Base-by-base conservation (phyloP, 2,797 vertebrate species). In the Dermochelys coriacea region DNA sequence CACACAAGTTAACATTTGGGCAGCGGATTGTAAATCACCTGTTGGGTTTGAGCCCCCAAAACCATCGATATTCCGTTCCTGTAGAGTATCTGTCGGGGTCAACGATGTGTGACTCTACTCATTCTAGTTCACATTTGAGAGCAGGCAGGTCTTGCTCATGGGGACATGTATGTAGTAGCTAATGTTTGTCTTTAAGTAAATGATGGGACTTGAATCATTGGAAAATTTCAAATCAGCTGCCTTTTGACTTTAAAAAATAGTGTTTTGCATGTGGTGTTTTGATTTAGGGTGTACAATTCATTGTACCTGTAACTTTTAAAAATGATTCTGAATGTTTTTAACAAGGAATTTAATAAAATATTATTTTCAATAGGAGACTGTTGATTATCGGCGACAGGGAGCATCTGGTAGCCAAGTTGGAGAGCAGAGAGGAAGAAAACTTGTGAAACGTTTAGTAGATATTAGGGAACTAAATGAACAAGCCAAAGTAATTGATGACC, bases 381-480 rank as follows among this genome's bases (percentile, higher is more conserved):
- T 98, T 92, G 99, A 99, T 96, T 98, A 98, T 92, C 98, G 99
- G 55, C 98, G 99, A 89, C 98, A 98, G 96, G 98, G 98, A 95
- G 59, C 96, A 37, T 97, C 98, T 94, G 98, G 98, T 54, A 98
- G 98, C 98, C 99, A 99, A 93, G 96, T 97, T 59, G 98, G 98
- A 50, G 99, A 99, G 9, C 98, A 98, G 15, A 98, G 99, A 84
- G 99, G 99, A 93, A 98, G 99, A 92, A 99, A 99, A 96, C 98
- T 99, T 86, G 98, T 98, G 85, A 99, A 99, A 93, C 99, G 99
- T 84, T 98, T 99, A 87, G 99, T 99, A 31, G 99, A 99, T 97
- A 99, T 99, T 94, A 97, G 99, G 97, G 99, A 99, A 97, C 98
- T 99, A 82, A 99, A 99, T 64, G 99, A 99, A 93, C 99, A 99